Evolutionary conservation across 2,888 invertebrate genomes (phyloP).

Genomic region (Mesoligia furuncula): DNA sequence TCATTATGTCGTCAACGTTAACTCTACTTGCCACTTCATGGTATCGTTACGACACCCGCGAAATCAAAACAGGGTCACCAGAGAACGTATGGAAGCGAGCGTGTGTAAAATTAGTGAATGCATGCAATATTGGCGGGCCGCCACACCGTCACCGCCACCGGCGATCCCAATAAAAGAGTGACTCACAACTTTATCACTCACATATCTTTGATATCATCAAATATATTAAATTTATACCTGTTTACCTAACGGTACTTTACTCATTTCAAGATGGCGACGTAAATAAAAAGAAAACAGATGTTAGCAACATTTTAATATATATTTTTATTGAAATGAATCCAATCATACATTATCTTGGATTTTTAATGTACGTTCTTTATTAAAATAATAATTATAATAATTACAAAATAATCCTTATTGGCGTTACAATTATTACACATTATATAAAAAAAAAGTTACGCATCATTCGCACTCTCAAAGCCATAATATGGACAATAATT

Average conservation of each 20-base stretch:
- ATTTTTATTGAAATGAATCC: conserved; percentile 91
- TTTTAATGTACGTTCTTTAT: conserved; percentile 87
- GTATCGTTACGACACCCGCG: conserved; percentile 44
- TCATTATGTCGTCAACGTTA: conserved; percentile 15
- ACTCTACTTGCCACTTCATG: conserved; percentile 4
- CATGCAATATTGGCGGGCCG: conserved; percentile 52
- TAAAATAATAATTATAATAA: conserved; percentile 89
- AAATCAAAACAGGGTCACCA: conserved; percentile 59
- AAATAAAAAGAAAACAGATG: conserved; percentile 81
- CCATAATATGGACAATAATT: conserved; percentile 84
- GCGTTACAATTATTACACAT: conserved; percentile 85
- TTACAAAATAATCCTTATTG: conserved; percentile 89
- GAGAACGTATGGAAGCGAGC: conserved; percentile 36
- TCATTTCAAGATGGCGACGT: conserved; percentile 20
- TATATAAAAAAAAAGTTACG: conserved; percentile 82
- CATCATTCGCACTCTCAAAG: conserved; percentile 82
- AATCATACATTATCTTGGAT: conserved; percentile 89
- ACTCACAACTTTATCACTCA: conserved; percentile 52
- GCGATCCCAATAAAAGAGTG: conserved; percentile 60
- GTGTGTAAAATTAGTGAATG: conserved; percentile 55
- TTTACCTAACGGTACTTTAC: conserved; percentile 33
- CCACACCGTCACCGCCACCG: conserved; percentile 52
- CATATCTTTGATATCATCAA: conserved; percentile 49
- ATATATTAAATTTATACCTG: conserved; percentile 40
- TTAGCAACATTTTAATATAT: conserved; percentile 91